phyloP scores from a whole-genome alignment of 2,797 vertebrate genomes.

The Pagetopsis macropterus region DNA sequence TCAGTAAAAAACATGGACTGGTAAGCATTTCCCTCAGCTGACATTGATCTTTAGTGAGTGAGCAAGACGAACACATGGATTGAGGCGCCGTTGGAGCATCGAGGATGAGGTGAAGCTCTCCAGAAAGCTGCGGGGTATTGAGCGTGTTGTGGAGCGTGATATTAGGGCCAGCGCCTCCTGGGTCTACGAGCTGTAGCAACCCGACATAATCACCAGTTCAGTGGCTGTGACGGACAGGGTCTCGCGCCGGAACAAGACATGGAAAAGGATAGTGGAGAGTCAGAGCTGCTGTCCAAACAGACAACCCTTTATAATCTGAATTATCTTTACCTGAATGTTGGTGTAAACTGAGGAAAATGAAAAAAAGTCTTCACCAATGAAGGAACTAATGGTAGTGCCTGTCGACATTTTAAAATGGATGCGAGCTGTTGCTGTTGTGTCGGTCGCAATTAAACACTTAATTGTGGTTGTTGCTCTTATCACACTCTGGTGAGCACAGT shows the following conservation, averaged over 20 bases:
- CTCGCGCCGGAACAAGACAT: constrained; percentile 39
- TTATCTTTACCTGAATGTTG: constrained; percentile 14
- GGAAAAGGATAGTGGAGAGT: constrained; percentile 21
- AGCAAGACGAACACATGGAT: constrained; percentile 49
- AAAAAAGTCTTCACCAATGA: not conserved
- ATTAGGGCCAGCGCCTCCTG: constrained; percentile 54
- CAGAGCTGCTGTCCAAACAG: constrained; percentile 17
- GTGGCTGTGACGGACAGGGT: constrained; percentile 48
- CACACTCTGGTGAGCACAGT: not conserved
- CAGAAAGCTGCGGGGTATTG: constrained; percentile 51
- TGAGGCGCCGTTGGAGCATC: constrained; percentile 21
- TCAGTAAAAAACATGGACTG: constrained; percentile 10
- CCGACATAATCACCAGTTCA: constrained; percentile 31
- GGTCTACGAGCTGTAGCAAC: constrained; percentile 37
- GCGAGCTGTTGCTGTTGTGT: not conserved
- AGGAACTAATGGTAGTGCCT: not conserved
- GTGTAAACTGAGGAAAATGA: not conserved
- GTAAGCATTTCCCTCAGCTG: constrained; percentile 43
- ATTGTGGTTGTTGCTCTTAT: not conserved
- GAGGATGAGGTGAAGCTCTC: constrained; percentile 38
- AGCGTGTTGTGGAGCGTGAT: constrained; percentile 67
- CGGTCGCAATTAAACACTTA: not conserved
- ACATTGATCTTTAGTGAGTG: constrained; percentile 46
- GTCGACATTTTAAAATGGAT: constrained; percentile 9
- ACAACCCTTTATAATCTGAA: constrained; percentile 12